These are phyloP conservation scores for Emys orbicularis DNA, from an alignment of 2,797 vertebrate species.

Conservation along the genomic window DNA sequence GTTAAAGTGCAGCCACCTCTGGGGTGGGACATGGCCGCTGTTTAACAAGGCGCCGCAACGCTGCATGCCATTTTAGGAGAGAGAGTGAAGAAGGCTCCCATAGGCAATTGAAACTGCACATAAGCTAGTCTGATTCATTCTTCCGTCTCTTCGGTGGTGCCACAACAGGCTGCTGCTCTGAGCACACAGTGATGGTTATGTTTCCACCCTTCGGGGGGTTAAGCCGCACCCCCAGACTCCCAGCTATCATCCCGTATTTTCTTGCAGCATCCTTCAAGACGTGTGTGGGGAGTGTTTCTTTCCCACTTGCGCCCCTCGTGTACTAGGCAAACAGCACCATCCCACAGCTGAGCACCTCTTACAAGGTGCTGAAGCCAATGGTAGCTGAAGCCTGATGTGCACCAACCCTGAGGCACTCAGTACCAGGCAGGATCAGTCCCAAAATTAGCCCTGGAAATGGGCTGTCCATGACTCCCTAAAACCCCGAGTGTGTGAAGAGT, in stretches of 20 bases:
- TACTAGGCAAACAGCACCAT: neutral
- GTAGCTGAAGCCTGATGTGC: neutral
- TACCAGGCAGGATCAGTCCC: neutral
- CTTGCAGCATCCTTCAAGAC: neutral
- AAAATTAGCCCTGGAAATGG: neutral
- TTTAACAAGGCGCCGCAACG: neutral
- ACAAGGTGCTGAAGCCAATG: neutral
- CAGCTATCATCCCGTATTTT: neutral
- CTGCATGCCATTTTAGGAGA: neutral
- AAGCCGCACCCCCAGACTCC: neutral
- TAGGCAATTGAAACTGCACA: neutral
- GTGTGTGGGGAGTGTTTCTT: neutral
- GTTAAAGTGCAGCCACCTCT: neutral
- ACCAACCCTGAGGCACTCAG: neutral
- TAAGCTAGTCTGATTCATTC: neutral
- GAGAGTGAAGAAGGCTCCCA: neutral
- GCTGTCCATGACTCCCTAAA: neutral
- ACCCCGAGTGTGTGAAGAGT: neutral
- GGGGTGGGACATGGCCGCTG: neutral
- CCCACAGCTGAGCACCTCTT: neutral
- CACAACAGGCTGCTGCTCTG: neutral
- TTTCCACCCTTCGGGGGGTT: neutral
- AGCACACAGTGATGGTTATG: neutral
- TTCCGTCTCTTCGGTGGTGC: neutral
- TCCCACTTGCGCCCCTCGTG: neutral